phyloP scores from a whole-genome alignment of 2,888 invertebrate species.

The Laothoe populi region DNA sequence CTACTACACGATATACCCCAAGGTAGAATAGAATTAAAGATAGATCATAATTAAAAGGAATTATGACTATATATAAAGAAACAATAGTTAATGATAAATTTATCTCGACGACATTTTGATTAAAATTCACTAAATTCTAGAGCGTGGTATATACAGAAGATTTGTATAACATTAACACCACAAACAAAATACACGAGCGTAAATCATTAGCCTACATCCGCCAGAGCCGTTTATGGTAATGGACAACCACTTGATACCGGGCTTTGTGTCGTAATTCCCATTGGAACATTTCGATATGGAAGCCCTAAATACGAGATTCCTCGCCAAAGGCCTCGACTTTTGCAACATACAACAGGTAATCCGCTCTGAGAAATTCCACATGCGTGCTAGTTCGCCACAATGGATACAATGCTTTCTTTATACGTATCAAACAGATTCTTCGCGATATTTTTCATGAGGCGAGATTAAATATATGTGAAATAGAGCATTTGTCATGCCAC shows the following conservation, averaged over 20 bases:
- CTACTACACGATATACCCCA: too few relatives aligned
- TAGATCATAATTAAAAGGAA: too few relatives aligned
- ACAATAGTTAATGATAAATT: too few relatives aligned
- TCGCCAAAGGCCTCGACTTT: conserved; percentile 16
- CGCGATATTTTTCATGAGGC: too few relatives aligned
- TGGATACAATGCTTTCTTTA: conserved; percentile 12
- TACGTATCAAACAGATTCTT: neutral
- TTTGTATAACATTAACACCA: neutral
- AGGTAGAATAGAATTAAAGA: too few relatives aligned
- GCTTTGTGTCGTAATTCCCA: conserved; percentile 22
- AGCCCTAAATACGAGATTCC: neutral
- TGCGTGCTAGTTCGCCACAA: conserved; percentile 4
- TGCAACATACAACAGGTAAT: conserved; percentile 24
- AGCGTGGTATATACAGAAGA: neutral
- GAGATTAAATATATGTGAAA: neutral
- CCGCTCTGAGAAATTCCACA: conserved; percentile 19
- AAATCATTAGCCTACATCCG: neutral
- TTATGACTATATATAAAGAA: too few relatives aligned
- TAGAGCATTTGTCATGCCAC: too few relatives aligned
- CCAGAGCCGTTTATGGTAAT: conserved; percentile 29
- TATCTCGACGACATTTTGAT: too few relatives aligned
- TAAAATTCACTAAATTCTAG: too few relatives aligned
- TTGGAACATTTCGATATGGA: conserved; percentile 13
- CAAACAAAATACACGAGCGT: neutral
- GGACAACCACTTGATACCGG: conserved; percentile 16